Percentiles rank a stretch among this genome's conserved stretches.
Conservation (phyloP, 1,140 invertebrate species). For the Diorhabda elongata region DNA sequence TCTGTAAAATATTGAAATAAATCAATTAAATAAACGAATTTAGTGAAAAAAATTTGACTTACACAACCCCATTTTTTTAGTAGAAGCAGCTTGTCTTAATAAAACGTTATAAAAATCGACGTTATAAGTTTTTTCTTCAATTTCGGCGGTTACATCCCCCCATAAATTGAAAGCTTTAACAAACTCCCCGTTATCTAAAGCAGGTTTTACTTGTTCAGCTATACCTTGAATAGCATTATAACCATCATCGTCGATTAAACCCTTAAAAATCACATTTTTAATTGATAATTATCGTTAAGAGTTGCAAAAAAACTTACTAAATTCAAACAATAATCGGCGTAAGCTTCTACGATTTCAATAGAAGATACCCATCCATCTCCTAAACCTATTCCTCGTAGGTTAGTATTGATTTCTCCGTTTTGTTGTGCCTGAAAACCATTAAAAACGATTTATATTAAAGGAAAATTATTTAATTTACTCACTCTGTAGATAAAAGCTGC, state of each 20-base stretch:
- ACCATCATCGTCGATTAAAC: constrained; percentile 60
- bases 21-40: no score
- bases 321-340: background rate
- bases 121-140: constrained; percentile 55
- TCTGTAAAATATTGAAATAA: no score
- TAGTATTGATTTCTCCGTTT: background rate
- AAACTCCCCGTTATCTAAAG: constrained; percentile 56
- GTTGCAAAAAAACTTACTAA: background rate
- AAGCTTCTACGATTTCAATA: background rate
- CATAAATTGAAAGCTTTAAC: constrained; percentile 60
- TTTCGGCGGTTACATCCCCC: constrained; percentile 57
- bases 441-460: no score
- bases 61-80: no score
- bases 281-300: no score
- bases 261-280: constrained; percentile 41
- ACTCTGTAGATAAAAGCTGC: constrained; percentile 37
- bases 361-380: background rate
- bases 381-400: background rate
- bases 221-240: constrained; percentile 51
- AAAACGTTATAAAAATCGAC: constrained; percentile 83
- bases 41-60: no score
- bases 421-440: background rate
- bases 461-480: no score
- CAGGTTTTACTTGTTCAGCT: constrained; percentile 51
- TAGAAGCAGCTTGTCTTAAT: no score